Conservation (phyloP, 2,113 vertebrate genomes). For the Callipepla californica region DNA sequence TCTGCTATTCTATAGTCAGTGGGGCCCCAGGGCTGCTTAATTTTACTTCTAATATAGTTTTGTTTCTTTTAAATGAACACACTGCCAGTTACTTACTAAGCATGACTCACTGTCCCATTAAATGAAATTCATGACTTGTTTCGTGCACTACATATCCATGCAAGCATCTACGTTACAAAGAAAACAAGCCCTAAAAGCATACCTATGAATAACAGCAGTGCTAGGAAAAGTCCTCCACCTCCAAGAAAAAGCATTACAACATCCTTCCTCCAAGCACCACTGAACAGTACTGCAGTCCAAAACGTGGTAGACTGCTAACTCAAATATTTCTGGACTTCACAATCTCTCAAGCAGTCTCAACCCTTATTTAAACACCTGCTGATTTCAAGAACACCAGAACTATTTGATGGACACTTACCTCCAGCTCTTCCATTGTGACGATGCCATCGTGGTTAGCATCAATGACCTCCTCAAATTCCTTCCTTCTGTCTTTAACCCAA, state of each 20-base stretch:
- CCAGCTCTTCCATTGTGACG: conserved; percentile 93
- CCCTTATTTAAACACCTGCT: fast-evolving
- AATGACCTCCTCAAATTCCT: conserved; percentile 94
- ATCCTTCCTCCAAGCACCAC: not conserved
- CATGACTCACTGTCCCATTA: not conserved
- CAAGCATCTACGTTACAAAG: not conserved
- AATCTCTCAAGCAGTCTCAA: not conserved
- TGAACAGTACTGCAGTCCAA: not conserved
- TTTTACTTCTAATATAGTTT: not conserved
- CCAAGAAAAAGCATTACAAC: not conserved
- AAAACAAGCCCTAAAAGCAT: not conserved
- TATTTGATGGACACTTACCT: conserved; percentile 78
- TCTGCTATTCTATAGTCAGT: not conserved
- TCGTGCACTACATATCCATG: not conserved
- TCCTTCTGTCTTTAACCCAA: conserved; percentile 93
- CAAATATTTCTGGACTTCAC: not conserved
- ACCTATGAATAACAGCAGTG: not conserved
- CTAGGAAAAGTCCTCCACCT: not conserved
- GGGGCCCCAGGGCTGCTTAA: not conserved
- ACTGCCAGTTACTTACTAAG: not conserved
- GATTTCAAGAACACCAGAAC: not conserved
- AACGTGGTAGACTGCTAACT: not conserved
- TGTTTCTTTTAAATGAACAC: not conserved
- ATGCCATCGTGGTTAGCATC: conserved; percentile 87
- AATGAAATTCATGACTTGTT: not conserved